Evolutionary conservation across 2,888 invertebrate species (phyloP), one percentile per base, ranked within the genome.

Genomic region (Hetaerina titia): DNA sequence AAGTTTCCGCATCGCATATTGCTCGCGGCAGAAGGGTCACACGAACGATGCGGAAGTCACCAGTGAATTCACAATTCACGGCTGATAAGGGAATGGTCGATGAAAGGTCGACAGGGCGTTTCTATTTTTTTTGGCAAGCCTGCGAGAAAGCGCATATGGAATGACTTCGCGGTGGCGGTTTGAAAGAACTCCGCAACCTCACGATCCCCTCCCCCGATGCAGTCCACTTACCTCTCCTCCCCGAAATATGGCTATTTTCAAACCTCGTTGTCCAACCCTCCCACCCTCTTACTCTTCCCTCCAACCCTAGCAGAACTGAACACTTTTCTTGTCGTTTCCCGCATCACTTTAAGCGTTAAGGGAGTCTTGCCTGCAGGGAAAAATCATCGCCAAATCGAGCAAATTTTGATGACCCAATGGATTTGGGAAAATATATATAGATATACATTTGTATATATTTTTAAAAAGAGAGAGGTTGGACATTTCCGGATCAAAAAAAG

Each of bases 21-120:
- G 81, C 81, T 31, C 81, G 81, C 81, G 81, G 81, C 81, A 31
- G 81, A 81, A 31, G 81, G 81, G 81, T 81, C 81, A 81, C 81
- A 81, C 13, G 31, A 81, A 31, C 81, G 81, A 81, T 11, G 81
- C 81, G 81, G 81, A 81, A 81, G 31, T 81, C 81, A 81, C 81
- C 81, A 15, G 81, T 81, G 81, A 81, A 25, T 81, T 81, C 31
- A 81, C 81, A 81, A 81, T 81, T 81, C 81, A 81, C n/a, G 81
- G 81, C 81, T 81, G 81, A 81, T 81, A 81, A 81, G 81, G 81
- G 31, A 81, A 81, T 31, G 81, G 81, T 22, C 81, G 81, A 31
- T 31, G 81, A 81, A 81, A 81, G 81, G 81, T 45, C 45, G 31
- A 81, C 81, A 31, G 81, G 9, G 81, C 69, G 69, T 31, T 81